Evolutionary conservation across 2,113 vertebrate genomes (phyloP).

Genomic region (Melanerpes aurifrons): DNA sequence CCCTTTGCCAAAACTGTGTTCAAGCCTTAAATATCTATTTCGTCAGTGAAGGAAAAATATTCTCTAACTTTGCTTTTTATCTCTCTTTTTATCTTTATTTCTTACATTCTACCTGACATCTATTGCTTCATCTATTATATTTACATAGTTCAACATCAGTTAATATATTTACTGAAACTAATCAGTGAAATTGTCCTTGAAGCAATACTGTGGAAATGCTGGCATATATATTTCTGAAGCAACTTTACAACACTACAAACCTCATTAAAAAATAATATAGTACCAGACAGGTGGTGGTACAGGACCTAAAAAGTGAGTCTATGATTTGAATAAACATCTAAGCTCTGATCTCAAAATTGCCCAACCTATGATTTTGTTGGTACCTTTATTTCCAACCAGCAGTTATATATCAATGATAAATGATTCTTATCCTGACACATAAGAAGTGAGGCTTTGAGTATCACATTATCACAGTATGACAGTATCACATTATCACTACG

Average conservation of each 20-base stretch:
- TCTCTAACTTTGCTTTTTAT: not conserved
- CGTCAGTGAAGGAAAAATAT: not conserved
- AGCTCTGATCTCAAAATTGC: not conserved
- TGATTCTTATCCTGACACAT: not conserved
- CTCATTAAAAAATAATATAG: not conserved
- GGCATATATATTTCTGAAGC: not conserved
- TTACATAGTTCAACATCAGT: not conserved
- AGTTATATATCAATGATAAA: not conserved
- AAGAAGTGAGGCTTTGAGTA: not conserved
- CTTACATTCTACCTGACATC: not conserved
- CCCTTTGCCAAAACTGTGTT: not conserved
- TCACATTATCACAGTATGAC: too few species aligned
- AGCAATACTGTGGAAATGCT: not conserved
- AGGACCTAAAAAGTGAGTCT: not conserved
- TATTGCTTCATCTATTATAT: not conserved
- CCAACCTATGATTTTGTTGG: not conserved
- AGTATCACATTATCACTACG: too few species aligned
- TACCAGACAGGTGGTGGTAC: not conserved
- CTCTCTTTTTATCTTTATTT: not conserved
- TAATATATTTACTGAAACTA: not conserved
- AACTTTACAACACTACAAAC: not conserved
- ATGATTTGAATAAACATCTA: not conserved
- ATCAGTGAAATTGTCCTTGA: not conserved
- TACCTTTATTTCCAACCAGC: not conserved
- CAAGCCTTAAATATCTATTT: not conserved